A percentile compares a stretch with the other conserved stretches of the same genome.
Evolutionary conservation across 2,888 invertebrate genomes (phyloP).

Genomic region (Meta bourneti): DNA sequence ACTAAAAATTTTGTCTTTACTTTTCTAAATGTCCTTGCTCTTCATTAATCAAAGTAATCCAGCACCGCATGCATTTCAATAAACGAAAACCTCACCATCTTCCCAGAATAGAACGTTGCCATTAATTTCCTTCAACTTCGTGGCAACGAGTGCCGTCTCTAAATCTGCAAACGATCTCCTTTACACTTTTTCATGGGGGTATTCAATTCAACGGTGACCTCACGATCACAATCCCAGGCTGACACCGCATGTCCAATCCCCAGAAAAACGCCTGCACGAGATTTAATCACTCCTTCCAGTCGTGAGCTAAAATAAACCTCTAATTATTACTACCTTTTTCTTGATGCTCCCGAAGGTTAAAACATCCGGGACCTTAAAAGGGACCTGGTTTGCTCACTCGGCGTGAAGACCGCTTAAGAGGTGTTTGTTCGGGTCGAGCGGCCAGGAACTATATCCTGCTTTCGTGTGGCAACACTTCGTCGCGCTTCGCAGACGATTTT

Average conservation of each 20-base stretch:
- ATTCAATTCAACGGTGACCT: not conserved
- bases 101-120: too few species aligned
- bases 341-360: slow-evolving; percentile 36
- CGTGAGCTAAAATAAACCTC: slow-evolving; percentile 10
- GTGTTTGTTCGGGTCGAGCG: slow-evolving; percentile 66
- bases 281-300: not conserved
- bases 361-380: slow-evolving; percentile 70
- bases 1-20: too few species aligned
- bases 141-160: too few species aligned
- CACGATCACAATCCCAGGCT: not conserved
- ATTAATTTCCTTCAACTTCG: too few species aligned
- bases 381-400: slow-evolving; percentile 58
- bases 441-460: slow-evolving; percentile 45
- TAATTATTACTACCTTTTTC: slow-evolving; percentile 34
- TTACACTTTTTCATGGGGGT: not conserved
- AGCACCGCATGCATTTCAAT: too few species aligned
- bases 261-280: not conserved
- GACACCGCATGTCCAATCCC: too few species aligned
- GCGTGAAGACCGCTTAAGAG: slow-evolving; percentile 63
- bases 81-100: too few species aligned
- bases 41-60: too few species aligned
- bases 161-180: too few species aligned
- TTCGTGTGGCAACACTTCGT: slow-evolving; percentile 46
- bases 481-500: slow-evolving; percentile 44
- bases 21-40: too few species aligned